Base-by-base conservation (phyloP, 2,113 vertebrate genomes). In the Ciconia stormi region DNA sequence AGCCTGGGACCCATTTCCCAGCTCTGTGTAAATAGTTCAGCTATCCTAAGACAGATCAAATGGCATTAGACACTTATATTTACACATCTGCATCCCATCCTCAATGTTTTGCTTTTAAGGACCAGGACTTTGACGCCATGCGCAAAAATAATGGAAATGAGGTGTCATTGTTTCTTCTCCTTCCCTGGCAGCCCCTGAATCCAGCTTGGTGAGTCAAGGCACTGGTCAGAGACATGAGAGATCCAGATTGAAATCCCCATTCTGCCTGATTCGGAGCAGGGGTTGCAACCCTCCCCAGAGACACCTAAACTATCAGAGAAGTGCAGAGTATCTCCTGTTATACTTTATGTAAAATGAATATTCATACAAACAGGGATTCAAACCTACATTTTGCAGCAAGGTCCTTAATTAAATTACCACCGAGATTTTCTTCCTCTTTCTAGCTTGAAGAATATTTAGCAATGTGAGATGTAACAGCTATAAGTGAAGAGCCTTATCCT, bases 111-210 rank as follows among this genome's bases (percentile, higher is more conserved):
- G 7, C 4, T 88, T 85, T 76, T 49, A 77, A 88, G 30, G 12
- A 11, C 38, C 12, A 58, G 7, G 19, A 29, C 13, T 72, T 34
- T 14, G 15, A 61, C 13, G 2, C 6, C 55, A 65, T 29, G 21
- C 21, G 61, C 9, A 93, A 85, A 95, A 92, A 26, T 34, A 66
- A 80, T 23, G 34, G 10, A 70, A 74, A 71, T 20, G 14, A 27
- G 32, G 4, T 23, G 5, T 18, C 3, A 1, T 13, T 65, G 9
- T 58, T 13, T 79, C 16, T 81, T 50, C 25, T 42, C 5, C 16
- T 4, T 56, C 26, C 14, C 21, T 0, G 0, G 29, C 3, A 84
- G 21, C 4, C 9, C 34, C 8, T 2, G 3, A 58, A 89, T 52
- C 17, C 55, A 71, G 7, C 7, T 63, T 7, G 1, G 17, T 81